Evolutionary conservation across 2,113 vertebrate genomes (phyloP), one percentile per base, ranked within the genome.

Genomic region (Amblyopsis rosae): DNA sequence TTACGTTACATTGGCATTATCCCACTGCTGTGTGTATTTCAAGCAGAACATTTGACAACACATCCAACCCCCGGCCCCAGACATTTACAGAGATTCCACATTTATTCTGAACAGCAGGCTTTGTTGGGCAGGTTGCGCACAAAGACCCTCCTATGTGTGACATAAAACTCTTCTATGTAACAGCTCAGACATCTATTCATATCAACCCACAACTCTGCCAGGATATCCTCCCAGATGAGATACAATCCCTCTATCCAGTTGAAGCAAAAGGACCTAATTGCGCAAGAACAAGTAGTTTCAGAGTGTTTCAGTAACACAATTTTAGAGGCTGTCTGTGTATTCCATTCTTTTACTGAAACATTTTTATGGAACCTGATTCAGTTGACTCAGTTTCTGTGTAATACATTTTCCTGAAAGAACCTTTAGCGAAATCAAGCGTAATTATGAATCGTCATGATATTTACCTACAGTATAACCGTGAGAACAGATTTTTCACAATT

Each of bases 21-120:
- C 35, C 4, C 35, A 41, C 35, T n/a, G 26, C 35, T 16, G 17
- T 49, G 69, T 9, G 53, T 50, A 11, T 13, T 50, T 50, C 49
- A 50, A 13, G 49, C 59, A 15, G 8, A 59, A 41, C 55, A 67
- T 57, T 61, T 4, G 8, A 55, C 45, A 65, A 35, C 53, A 4
- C 59, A 56, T 15, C 57, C 47, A 46, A 51, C 16, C n/a, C 33
- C 16, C 3, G 6, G 58, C 57, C 56, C 46, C 54, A 62, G 58
- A 73, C 77, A 73, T 71, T 76, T 58, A 17, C 79, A 80, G 50
- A 81, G 77, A 82, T 81, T 84, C 83, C 80, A 80, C 84, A 85
- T 86, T 76, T 69, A 61, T 1, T 4, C 51, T 84, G 78, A 86
- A 88, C 81, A 54, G 70, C 59, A 33, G 11, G 62, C 77, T 83